Evolutionary conservation across 2,888 invertebrate genomes (phyloP), one percentile per base, ranked within the genome.

Genomic region (Heliconius ethilla): DNA sequence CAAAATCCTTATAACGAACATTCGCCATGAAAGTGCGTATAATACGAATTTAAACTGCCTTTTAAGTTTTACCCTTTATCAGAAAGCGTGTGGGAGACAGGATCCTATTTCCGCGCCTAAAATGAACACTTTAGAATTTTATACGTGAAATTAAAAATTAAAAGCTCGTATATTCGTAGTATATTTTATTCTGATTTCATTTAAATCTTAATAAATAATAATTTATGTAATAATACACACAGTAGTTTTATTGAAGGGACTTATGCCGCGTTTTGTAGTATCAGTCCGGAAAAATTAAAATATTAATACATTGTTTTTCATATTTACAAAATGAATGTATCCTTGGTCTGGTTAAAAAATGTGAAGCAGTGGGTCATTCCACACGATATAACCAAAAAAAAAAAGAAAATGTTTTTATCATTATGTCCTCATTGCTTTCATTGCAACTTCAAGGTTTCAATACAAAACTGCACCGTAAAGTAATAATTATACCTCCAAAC

Each of bases 1-100:
- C 55, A 55, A 22, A 55, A 55, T 55, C 9, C 55, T n/a, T n/a
- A n/a, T 55, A 22, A 45, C 5, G 18, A 22, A 55, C 55, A 55
- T 55, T 9, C 22, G 55, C 55, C 55, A 55, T 55, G 9, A 55
- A 55, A 55, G 22, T 22, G 55, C 22, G 55, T 6, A n/a, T 67
- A 33, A n/a, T 67, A 37, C 67, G 6, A n/a, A 67, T 67, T 67
- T 67, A 37, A 66, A 66, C 67, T 37, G 37, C 67, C 18, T 37
- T 51, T 51, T 51, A 18, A 51, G 45, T 51, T 51, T 37, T 13
- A 67, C 37, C n/a, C n/a, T 67, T 67, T 67, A 67, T 40, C 25
- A n/a, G 22, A 67, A 15, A n/a, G 37, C 67, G 67, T 67, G 37
- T 67, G 37, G n/a, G 37, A 67, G n/a, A 67, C 37, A 25, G 10